Percentiles rank a stretch among this genome's conserved stretches.
These are phyloP conservation scores for Arothron firmamentum DNA, from an alignment of 2,113 vertebrate genomes.

Conservation along the genomic window DNA sequence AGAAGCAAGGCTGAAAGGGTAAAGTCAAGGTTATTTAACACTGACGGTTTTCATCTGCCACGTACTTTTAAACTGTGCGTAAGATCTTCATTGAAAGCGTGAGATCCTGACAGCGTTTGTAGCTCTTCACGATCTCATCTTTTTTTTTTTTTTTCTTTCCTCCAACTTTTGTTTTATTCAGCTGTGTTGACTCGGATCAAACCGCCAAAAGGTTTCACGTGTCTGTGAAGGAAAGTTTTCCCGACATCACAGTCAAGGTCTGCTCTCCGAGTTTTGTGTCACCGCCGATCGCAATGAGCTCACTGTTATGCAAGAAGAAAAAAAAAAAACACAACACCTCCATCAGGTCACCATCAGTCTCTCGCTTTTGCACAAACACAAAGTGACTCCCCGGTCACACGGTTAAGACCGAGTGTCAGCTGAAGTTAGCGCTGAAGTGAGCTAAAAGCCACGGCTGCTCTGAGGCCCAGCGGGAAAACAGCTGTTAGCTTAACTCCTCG, in stretches of 20 bases:
- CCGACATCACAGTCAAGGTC: background rate
- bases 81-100: background rate
- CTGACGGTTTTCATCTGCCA: background rate
- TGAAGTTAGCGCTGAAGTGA: slow-evolving; percentile 57
- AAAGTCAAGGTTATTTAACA: slow-evolving; percentile 25
- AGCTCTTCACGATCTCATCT: too few relatives aligned
- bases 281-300: slow-evolving; percentile 15
- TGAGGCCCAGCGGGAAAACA: slow-evolving; percentile 48
- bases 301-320: slow-evolving; percentile 6
- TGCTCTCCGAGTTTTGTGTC: background rate
- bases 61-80: background rate
- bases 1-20: slow-evolving; percentile 10
- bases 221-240: too few relatives aligned
- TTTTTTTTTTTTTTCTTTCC: too few relatives aligned
- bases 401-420: slow-evolving; percentile 59
- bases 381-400: slow-evolving; percentile 50
- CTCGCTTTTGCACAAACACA: slow-evolving; percentile 36
- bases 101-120: background rate
- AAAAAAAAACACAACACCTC: background rate
- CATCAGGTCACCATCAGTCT: slow-evolving; percentile 39
- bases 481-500: slow-evolving; percentile 44
- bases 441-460: slow-evolving; percentile 53
- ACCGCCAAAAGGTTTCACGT: too few relatives aligned
- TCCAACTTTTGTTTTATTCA: too few relatives aligned
- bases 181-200: too few relatives aligned